Evolutionary conservation across 2,113 vertebrate species (phyloP), one percentile per base, ranked within the genome.

Genomic region (Heterochromis multidens): DNA sequence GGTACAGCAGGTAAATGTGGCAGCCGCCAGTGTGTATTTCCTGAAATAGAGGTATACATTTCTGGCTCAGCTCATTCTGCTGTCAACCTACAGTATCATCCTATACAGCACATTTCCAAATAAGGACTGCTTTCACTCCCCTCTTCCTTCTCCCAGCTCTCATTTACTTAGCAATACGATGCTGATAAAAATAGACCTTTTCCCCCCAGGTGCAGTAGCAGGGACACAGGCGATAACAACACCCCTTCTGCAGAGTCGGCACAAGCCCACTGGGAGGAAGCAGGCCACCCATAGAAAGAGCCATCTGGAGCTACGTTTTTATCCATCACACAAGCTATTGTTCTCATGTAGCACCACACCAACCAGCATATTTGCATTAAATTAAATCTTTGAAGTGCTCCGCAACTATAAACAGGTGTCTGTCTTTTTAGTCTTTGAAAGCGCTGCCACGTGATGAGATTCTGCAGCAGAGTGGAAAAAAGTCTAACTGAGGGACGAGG

Each of bases 171-270:
- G 93, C 78, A 63, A 80, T 91, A 86, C 76, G 67, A 87, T 74
- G 65, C 56, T 59, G 90, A 90, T 95, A 94, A 93, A 95, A 93
- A 95, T 93, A 94, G 87, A 85, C 56, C 78, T 9, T 57, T 29
- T 35, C 58, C 82, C 88, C 82, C 56, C 76, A 92, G 91, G 94
- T 95, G 90, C 89, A 63, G 79, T 82, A 72, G 72, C 87, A 88
- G 89, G 90, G 91, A 94, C 90, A 88, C 90, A 90, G 93, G 95
- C 92, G 95, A 93, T 92, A 94, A 92, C 88, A 91, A 91, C 93
- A 88, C 88, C 83, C 88, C 86, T 90, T 89, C 91, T 35, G 65
- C 86, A 79, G 77, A 87, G 80, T 80, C 59, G 77, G 87, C 93
- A 87, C 81, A 81, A 84, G 82, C 91, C 83, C 70, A 87, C 88